Percentiles rank a stretch among this genome's conserved stretches.
Conservation (phyloP, 2,113 vertebrate genomes). For the Corythoichthys haematopterus region DNA sequence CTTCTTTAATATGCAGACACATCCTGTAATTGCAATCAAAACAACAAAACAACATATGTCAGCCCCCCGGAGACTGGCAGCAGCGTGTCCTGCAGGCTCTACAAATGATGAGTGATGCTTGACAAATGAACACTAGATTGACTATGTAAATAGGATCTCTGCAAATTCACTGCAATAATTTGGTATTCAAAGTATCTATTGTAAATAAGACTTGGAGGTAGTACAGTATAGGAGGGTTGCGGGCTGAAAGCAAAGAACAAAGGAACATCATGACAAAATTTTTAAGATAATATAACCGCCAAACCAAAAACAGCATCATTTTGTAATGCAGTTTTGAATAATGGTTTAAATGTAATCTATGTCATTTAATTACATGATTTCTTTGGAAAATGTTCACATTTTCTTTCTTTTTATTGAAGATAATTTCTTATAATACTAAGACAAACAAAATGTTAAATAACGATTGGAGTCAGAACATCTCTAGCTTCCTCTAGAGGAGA, state of each 20-base stretch:
- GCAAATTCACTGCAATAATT: neutral
- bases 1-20: slow-evolving; percentile 62
- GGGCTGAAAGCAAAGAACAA: slow-evolving; percentile 2
- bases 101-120: slow-evolving; percentile 72
- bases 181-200: slow-evolving; percentile 39
- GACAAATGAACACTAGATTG: slow-evolving; percentile 73
- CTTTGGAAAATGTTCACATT: no score
- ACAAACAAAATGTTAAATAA: no score
- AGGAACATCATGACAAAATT: neutral
- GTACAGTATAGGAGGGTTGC: neutral
- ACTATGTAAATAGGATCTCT: slow-evolving; percentile 58
- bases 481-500: no score
- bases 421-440: no score
- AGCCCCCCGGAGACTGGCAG: slow-evolving; percentile 58
- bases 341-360: no score
- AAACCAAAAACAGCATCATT: no score
- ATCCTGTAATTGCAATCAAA: slow-evolving; percentile 71
- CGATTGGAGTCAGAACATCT: no score
- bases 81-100: slow-evolving; percentile 55
- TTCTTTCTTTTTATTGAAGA: no score
- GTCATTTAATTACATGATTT: no score
- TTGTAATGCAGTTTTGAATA: no score
- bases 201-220: slow-evolving; percentile 13
- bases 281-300: neutral
- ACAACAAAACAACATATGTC: slow-evolving; percentile 73